phyloP scores from a whole-genome alignment of 2,888 invertebrate species.

The Siphonodentalium dalli region DNA sequence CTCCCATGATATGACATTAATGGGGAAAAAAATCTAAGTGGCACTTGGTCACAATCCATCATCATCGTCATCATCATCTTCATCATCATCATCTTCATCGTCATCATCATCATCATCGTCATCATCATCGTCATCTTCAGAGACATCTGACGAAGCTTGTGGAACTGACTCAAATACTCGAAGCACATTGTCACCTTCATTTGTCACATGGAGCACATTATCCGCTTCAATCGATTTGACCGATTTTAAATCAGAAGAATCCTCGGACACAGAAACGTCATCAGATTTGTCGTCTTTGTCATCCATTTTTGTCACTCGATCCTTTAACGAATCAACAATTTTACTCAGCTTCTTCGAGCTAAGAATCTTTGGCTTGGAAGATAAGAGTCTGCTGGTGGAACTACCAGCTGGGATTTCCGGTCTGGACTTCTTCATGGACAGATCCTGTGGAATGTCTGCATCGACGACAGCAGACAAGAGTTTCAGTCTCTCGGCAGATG shows the following conservation, averaged over 20 bases:
- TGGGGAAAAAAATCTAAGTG: too few species aligned
- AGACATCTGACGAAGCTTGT: background rate
- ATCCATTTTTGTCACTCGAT: slow-evolving; percentile 52
- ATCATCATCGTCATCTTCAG: slow-evolving; percentile 7
- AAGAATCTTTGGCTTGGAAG: slow-evolving; percentile 47
- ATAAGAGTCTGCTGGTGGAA: slow-evolving; percentile 9
- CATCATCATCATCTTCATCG: background rate
- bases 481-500: too few species aligned
- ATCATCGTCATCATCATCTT: background rate
- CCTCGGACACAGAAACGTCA: too few species aligned
- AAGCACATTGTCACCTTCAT: slow-evolving; percentile 14
- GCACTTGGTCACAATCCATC: too few species aligned
- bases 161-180: background rate
- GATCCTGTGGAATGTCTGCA: background rate
- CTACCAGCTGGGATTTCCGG: slow-evolving; percentile 20
- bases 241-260: too few species aligned
- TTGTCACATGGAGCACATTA: background rate
- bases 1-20: too few species aligned
- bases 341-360: slow-evolving; percentile 49
- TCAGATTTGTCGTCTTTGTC: slow-evolving; percentile 28
- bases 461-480: too few species aligned
- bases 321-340: slow-evolving; percentile 53
- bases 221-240: background rate
- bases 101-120: slow-evolving; percentile 3
- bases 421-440: background rate